Conservation (phyloP, 2,797 vertebrate species). For the Emys orbicularis region DNA sequence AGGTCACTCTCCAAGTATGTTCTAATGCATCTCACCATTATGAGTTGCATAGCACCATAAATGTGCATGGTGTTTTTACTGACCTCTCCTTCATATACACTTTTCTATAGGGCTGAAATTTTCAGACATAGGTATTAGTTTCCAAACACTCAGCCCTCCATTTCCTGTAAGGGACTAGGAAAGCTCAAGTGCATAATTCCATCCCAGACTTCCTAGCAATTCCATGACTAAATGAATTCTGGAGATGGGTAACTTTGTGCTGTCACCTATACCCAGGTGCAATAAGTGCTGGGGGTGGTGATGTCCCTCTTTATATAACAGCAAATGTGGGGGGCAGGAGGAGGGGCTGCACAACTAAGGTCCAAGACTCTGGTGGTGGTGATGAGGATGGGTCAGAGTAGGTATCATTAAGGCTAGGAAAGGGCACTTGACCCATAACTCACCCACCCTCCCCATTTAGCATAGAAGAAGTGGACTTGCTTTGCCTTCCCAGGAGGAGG, state of each 20-base stretch:
- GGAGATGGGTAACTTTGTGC: not conserved
- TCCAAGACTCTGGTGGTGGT: rapidly evolving
- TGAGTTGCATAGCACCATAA: not conserved
- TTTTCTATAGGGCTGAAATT: not conserved
- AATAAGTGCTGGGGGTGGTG: not conserved
- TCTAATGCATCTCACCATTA: not conserved
- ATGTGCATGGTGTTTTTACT: not conserved
- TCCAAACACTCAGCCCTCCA: too few species aligned
- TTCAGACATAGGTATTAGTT: not conserved
- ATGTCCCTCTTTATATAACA: not conserved
- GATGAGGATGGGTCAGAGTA: not conserved
- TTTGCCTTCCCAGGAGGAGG: slow-evolving; percentile 30
- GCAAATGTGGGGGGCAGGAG: not conserved
- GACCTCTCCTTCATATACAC: not conserved
- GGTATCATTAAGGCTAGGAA: not conserved
- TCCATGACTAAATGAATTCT: not conserved
- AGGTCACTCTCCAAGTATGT: not conserved
- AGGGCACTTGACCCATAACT: not conserved
- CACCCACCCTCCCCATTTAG: rapidly evolving
- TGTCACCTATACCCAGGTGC: not conserved
- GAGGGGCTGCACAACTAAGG: rapidly evolving
- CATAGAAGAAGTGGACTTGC: not conserved
- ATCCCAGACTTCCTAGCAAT: not conserved
- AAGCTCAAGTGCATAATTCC: not conserved
- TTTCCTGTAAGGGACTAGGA: not conserved